phyloP scores from a whole-genome alignment of 2,797 vertebrate species.

The Natrix natrix region DNA sequence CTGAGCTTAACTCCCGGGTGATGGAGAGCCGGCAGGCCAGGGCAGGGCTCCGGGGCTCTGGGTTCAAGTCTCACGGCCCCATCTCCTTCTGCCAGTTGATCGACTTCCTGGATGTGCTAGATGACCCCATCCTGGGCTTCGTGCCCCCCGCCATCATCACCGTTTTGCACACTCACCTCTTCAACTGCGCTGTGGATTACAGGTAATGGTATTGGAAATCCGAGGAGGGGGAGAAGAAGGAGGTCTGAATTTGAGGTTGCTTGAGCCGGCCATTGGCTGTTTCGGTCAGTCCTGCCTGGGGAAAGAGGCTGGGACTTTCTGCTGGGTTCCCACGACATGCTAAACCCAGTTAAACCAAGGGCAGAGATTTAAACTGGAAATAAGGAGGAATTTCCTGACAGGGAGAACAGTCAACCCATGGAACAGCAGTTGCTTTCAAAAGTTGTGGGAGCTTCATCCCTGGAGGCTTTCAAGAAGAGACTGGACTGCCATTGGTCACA shows the following conservation, averaged over 20 bases:
- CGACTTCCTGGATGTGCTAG: conserved; percentile 88
- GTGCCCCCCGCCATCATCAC: conserved; percentile 88
- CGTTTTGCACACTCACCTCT: conserved; percentile 86
- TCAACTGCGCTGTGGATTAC: conserved; percentile 89
- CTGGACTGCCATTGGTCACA: no score
- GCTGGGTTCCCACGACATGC: background rate
- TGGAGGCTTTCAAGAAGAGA: no score
- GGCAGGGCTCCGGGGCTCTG: background rate
- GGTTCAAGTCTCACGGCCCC: background rate
- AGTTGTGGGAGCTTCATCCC: no score
- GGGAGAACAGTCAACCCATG: no score
- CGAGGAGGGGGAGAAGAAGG: background rate
- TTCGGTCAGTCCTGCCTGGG: background rate
- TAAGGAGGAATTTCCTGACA: no score
- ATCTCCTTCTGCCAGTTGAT: conserved; percentile 72
- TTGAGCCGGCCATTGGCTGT: background rate
- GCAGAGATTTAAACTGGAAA: background rate
- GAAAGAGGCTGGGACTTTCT: background rate
- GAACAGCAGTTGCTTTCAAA: no score
- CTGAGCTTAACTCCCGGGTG: background rate
- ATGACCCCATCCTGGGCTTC: conserved; percentile 90
- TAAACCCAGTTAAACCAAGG: background rate
- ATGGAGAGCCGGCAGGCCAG: no score
- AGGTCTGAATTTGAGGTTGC: no score
- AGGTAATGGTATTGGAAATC: conserved; percentile 68